Evolutionary conservation across 2,113 vertebrate species (phyloP), one percentile per base, ranked within the genome.

Genomic region (Tor tambroides): DNA sequence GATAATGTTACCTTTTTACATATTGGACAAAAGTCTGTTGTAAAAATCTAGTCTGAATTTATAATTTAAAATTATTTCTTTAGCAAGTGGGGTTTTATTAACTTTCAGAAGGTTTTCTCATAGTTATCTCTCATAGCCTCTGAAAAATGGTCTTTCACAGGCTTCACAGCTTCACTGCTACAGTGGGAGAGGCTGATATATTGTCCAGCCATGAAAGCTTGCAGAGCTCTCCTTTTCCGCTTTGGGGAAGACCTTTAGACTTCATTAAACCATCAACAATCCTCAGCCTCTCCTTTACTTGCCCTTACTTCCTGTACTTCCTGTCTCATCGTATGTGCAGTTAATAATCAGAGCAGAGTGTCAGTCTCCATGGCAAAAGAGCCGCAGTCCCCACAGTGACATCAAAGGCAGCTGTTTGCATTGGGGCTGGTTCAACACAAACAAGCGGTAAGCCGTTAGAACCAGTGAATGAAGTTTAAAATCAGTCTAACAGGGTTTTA

Each of bases 341-440:
- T 77, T 80, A 41, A 61, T 83, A 85, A 71, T 86, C 80, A 49
- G 78, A 87, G 76, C 26, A 6, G 35, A 35, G 28, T 77, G 87
- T 83, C 84, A 75, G n/a, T 28, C 54, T 71, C 41, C 71, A 32
- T 61, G 89, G 77, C 77, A 72, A 79, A 75, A 23, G 49, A 74
- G 63, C 79, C 38, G 74, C 32, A 6, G 61, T 77, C 74, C 59
- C 67, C 21, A 65, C 67, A 56, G 56, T 84, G 85, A 81, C 87
- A 86, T 85, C 80, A 84, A 84, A 79, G 77, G 23, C 14, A 35
- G 26, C 51, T 80, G 69, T 88, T 86, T 80, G 46, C 79, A 2
- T 90, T 92, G 91, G 89, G 80, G 0, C 46, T 5, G 46, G 54
- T 89, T 90, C 91, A 89, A 84, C n/a, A 82, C 77, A 89, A 91